These are phyloP conservation scores for Poecile atricapillus DNA, from an alignment of 2,113 vertebrate genomes.

Conservation along the genomic window DNA sequence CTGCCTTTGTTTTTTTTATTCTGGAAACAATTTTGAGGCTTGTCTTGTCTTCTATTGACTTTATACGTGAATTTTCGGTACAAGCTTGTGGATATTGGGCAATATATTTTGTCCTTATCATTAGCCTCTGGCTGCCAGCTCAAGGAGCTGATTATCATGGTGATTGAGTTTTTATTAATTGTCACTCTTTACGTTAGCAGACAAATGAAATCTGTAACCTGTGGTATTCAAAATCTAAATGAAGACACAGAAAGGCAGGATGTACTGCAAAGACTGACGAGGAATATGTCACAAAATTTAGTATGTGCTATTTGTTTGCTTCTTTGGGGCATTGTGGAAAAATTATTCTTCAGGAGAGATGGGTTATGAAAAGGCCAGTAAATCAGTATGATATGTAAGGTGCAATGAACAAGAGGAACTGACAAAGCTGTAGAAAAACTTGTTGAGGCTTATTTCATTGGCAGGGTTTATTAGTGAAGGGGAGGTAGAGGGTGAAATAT, in stretches of 20 bases:
- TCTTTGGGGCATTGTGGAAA: not conserved
- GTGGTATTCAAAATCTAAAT: not conserved
- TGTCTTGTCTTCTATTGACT: not conserved
- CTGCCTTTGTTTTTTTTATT: not conserved
- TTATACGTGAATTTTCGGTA: not conserved
- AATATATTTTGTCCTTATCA: not conserved
- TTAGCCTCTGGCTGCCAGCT: not conserved
- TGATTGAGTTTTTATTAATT: not conserved
- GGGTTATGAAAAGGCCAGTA: not conserved
- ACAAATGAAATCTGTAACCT: not conserved
- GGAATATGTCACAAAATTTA: not conserved
- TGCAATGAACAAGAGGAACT: not conserved
- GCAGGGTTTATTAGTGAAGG: not conserved
- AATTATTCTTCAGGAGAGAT: not conserved
- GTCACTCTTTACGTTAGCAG: not conserved
- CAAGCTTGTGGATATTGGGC: not conserved
- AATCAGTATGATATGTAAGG: not conserved
- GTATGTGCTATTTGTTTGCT: not conserved
- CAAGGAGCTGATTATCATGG: not conserved
- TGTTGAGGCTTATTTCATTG: not conserved
- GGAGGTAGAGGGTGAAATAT: not conserved
- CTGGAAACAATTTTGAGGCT: not conserved
- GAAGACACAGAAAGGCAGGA: not conserved
- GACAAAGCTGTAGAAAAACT: not conserved
- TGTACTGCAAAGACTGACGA: not conserved